These are phyloP conservation scores for Sebastes taczanowskii DNA, from an alignment of 2,797 vertebrate genomes.

Conservation along the genomic window DNA sequence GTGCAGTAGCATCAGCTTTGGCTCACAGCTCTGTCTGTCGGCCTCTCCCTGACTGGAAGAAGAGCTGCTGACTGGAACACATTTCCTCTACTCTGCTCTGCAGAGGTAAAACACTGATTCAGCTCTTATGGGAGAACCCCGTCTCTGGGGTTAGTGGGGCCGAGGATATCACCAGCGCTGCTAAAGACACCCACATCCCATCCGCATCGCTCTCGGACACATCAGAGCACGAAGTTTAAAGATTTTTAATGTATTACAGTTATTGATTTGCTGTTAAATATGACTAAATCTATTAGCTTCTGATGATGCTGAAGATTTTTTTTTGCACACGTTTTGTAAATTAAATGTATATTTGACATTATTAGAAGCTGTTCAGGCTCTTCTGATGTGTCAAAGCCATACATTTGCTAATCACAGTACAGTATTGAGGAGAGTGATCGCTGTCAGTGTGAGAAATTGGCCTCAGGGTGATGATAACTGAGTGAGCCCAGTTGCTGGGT, in stretches of 20 bases:
- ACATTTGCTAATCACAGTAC: neutral
- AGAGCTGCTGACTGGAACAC: slow-evolving; percentile 79
- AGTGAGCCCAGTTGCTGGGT: slow-evolving; percentile 30
- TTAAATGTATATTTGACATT: neutral
- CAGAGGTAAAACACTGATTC: slow-evolving; percentile 81
- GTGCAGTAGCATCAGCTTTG: slow-evolving; percentile 84
- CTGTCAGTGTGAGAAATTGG: neutral
- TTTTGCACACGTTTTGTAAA: neutral
- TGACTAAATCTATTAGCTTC: slow-evolving; percentile 6
- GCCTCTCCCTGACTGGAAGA: slow-evolving; percentile 68
- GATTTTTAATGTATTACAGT: neutral
- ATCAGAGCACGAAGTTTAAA: neutral
- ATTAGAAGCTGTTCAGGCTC: neutral
- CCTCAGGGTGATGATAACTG: slow-evolving; percentile 29
- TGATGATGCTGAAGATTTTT: slow-evolving; percentile 10
- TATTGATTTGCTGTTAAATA: slow-evolving; percentile 57
- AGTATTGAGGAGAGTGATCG: neutral
- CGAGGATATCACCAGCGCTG: slow-evolving; percentile 45
- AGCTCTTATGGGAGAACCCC: slow-evolving; percentile 74
- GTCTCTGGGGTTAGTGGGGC: slow-evolving; percentile 64
- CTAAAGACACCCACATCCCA: slow-evolving; percentile 42
- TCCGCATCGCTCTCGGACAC: slow-evolving; percentile 42
- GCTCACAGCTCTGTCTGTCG: slow-evolving; percentile 46
- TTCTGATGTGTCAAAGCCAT: neutral
- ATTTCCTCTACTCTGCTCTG: slow-evolving; percentile 61